Base-by-base conservation (phyloP, 2,113 vertebrate genomes). In the Dolichotis patagonum region DNA sequence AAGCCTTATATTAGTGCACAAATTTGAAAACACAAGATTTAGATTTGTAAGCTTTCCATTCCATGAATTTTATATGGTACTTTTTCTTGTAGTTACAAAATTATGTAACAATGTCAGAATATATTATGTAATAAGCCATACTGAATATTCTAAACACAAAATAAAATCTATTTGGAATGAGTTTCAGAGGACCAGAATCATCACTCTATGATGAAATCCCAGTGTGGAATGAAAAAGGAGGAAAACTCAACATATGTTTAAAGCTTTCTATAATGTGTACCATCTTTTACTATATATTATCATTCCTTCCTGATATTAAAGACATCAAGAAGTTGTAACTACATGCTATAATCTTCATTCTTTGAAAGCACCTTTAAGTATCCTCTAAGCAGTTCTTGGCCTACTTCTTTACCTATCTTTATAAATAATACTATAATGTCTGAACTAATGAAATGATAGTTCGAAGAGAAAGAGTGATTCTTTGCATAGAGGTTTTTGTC, bases 91-190 rank as follows among this genome's bases (percentile, higher is more conserved):
- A 63, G n/a, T 71, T 41, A 38, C 43, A 58, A 19, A 88, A 90
- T 86, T 77, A 69, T 43, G 9, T 41, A 95, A 88, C 54, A 88
- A 22, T 49, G 35, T 71, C 26, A 80, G 26, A 91, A 58, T 75
- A 81, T 22, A 38, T 58, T n/a, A 94, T 28, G 16, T 93, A 95
- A 86, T 7, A 90, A 73, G 8, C 26, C 14, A 90, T 4, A 80
- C 5, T 91, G 32, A 71, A 67, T 92, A 63, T 81, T 58, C 63
- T 60, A 85, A 65, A 85, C 43, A 73, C 46, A 95, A 96, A 91
- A 88, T 78, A 20, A 91, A 86, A 89, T 89, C n/a, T 73, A 90
- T 81, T 75, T 56, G 86, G 54, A 94, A 95, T 84, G 54, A 52
- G 2, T 95, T 83, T 77, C 35, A 91, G 46, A 87, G 52, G 35